These are phyloP conservation scores for Ellobius talpinus DNA, from an alignment of 2,113 vertebrate genomes.

Conservation along the genomic window DNA sequence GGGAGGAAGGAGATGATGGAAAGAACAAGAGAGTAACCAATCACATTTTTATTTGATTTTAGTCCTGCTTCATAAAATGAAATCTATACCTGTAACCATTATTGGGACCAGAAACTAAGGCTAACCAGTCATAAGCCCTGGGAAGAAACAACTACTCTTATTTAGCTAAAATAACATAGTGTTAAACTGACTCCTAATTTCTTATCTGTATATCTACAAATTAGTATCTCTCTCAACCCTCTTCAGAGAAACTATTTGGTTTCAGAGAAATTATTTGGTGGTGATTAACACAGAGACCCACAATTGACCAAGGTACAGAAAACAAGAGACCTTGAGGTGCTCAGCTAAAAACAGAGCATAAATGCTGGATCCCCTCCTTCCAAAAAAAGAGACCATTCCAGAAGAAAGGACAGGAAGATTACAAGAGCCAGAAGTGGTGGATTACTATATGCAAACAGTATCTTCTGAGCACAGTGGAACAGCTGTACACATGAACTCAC, in stretches of 20 bases:
- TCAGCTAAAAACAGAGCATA: background rate
- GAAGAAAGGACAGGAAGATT: background rate
- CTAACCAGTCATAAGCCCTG: background rate
- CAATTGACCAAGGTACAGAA: background rate
- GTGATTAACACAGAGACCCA: background rate
- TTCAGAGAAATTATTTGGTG: background rate
- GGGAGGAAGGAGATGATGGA: background rate
- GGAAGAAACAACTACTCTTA: background rate
- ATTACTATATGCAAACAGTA: background rate
- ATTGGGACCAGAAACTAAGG: background rate
- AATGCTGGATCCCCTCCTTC: background rate
- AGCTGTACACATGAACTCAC: background rate
- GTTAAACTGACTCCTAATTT: background rate
- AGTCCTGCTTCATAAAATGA: background rate
- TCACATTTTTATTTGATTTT: background rate
- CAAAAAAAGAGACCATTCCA: background rate
- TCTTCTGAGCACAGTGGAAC: background rate
- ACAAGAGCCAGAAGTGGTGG: background rate
- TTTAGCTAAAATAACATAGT: background rate
- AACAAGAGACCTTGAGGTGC: background rate
- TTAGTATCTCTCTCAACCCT: background rate
- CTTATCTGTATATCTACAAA: background rate
- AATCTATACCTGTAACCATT: background rate
- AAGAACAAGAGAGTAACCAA: background rate
- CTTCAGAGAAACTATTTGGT: background rate